These are phyloP conservation scores for Galeopsomyia nigrocyanea DNA, from an alignment of 2,888 invertebrate species.

Conservation along the genomic window DNA sequence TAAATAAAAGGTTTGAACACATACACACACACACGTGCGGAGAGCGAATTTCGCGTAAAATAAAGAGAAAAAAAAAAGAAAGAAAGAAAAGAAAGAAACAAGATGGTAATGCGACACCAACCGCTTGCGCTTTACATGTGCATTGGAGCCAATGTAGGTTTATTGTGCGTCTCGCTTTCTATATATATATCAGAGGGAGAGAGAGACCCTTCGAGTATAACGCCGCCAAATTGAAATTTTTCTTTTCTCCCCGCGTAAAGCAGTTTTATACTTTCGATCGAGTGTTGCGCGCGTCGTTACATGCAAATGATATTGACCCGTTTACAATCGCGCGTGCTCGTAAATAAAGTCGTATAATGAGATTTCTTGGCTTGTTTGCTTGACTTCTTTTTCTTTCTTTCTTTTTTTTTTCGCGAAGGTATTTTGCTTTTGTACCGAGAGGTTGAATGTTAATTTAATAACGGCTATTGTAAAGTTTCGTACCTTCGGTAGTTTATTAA, in stretches of 20 bases:
- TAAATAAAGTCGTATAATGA: conserved; percentile 11
- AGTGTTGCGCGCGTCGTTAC: neutral
- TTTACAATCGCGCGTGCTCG: conserved; percentile 3
- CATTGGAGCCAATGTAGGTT: conserved; percentile 30
- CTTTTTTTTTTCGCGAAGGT: no score
- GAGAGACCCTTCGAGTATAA: neutral
- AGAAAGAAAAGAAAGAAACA: neutral
- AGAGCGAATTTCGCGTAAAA: neutral
- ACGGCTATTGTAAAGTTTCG: no score
- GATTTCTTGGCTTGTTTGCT: neutral
- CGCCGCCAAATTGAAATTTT: conserved; percentile 16
- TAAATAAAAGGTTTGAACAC: neutral
- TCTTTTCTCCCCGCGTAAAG: neutral
- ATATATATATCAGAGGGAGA: neutral
- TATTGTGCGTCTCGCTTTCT: conserved; percentile 40
- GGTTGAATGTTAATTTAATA: no score
- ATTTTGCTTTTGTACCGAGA: no score
- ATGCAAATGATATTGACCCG: neutral
- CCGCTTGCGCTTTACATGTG: neutral
- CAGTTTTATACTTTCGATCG: conserved; percentile 22
- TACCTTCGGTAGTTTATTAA: no score
- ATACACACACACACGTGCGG: neutral
- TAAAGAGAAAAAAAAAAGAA: neutral
- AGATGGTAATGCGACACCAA: conserved; percentile 42
- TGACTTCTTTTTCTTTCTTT: neutral